A percentile compares a stretch with the other conserved stretches of the same genome.
Conservation (phyloP, 2,797 vertebrate species). For the Syndactyla subalaris region DNA sequence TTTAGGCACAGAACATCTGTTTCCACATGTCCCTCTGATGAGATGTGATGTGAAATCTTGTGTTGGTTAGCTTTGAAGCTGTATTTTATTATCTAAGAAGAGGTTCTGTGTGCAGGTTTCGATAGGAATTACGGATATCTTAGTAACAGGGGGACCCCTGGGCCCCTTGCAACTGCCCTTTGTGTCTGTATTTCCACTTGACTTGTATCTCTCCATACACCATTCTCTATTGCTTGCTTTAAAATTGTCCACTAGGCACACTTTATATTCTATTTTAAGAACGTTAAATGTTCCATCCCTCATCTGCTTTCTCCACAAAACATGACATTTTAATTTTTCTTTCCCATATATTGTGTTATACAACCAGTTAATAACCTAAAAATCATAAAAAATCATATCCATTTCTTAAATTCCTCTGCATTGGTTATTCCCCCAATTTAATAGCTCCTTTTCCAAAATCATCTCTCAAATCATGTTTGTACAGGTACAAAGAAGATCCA, state of each 20-base stretch:
- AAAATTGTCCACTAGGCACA: background rate
- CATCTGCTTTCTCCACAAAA: background rate
- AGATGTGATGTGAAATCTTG: background rate
- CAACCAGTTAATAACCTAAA: background rate
- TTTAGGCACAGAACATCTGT: slow-evolving; percentile 20
- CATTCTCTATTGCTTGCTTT: background rate
- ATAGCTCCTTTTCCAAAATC: background rate
- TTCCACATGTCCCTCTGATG: background rate
- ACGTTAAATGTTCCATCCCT: background rate
- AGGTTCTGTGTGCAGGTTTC: background rate
- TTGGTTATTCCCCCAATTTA: background rate
- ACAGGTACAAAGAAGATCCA: background rate
- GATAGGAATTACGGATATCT: background rate
- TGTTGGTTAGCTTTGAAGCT: background rate
- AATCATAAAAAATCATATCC: background rate
- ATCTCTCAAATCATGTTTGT: background rate
- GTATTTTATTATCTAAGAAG: background rate
- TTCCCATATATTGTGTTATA: background rate
- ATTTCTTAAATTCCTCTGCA: background rate
- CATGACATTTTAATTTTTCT: background rate
- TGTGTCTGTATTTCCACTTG: background rate
- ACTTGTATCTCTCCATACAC: background rate
- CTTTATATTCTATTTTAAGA: background rate
- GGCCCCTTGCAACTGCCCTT: background rate
- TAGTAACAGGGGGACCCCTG: background rate